phyloP scores from a whole-genome alignment of 2,888 invertebrate genomes.

The Drosophila subsilvestris region DNA sequence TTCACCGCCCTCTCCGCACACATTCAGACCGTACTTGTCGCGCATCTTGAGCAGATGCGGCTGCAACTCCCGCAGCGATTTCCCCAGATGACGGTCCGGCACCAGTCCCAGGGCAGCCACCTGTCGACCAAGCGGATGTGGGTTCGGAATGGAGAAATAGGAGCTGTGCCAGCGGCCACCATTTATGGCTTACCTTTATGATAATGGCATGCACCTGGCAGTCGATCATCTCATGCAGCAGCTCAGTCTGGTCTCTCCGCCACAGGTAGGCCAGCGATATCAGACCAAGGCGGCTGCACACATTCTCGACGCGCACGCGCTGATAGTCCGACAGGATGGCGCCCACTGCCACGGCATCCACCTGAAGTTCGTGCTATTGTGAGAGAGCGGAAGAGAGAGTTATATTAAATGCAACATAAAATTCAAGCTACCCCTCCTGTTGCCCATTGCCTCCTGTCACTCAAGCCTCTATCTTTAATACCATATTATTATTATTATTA shows the following conservation, averaged over 20 bases:
- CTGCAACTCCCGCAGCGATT: conserved; percentile 92
- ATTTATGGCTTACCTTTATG: conserved; percentile 91
- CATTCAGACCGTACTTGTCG: conserved; percentile 96
- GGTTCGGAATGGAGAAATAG: conserved; percentile 1
- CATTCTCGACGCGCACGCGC: conserved; percentile 98
- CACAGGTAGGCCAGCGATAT: conserved; percentile 96
- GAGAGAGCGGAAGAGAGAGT: neutral
- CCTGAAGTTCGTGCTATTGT: conserved; percentile 86
- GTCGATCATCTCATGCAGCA: conserved; percentile 98
- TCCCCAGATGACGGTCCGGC: conserved; percentile 93
- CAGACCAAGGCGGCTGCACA: conserved; percentile 96
- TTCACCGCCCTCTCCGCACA: conserved; percentile 99
- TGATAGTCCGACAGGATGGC: conserved; percentile 99
- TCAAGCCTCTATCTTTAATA: neutral
- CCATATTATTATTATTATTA: neutral
- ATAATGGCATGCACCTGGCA: conserved; percentile 96
- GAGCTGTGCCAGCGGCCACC: neutral
- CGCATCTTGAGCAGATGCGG: conserved; percentile 95
- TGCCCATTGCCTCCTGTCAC: neutral
- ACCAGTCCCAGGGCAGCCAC: conserved; percentile 95
- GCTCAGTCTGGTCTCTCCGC: conserved; percentile 96
- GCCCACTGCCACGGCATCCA: conserved; percentile 98
- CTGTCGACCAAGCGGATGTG: conserved; percentile 79
- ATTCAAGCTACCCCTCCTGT: neutral
- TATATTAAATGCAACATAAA: neutral